Base-by-base conservation (phyloP, 1,140 invertebrate species). In the Proales similis region DNA sequence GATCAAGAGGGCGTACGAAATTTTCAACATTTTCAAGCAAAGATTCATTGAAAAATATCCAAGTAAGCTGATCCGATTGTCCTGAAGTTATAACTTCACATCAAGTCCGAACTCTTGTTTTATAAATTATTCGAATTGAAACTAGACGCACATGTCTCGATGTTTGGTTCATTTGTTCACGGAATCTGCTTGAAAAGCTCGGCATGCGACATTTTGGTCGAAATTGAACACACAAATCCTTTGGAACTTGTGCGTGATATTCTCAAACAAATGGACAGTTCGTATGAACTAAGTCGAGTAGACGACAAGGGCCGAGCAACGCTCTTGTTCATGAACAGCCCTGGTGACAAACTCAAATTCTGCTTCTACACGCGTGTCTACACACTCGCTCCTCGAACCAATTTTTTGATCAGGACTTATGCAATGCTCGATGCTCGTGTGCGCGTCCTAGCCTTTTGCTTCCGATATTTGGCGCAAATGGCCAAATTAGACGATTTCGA, bases 401-500 rank as follows among this genome's bases (percentile, higher is more conserved):
- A 26, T 26, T 39, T 26, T 49, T 42, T 36, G 17, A 51, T 42
- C 14, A 61, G 43, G 42, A 26, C 9, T n/a, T 29, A 49, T 29
- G 19, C 63, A 6, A 20, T n/a, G 12, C 30, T 63, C 17, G 33
- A 36, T 27, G 30, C 39, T 20, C n/a, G 32, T 19, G 36, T 39
- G 17, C 33, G 36, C 27, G 24, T 57, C 6, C 6, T 57, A 17
- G 51, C 51, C 12, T 57, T 57, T 42, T 57, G 51, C 20, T 57
- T 57, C 14, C 17, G 36, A 11, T 57, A 57, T 29, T 64, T 64
- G 12, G 26, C 48, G 24, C 67, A 75, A 72, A 46, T 74, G 3
- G 74, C 72, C 66, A 57, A 67, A 11, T 62, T 76, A 20, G 75
- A 77, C 57, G 57, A 65, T 22, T 71, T 73, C 48, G 65, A 70